Evolutionary conservation across 2,113 vertebrate species (phyloP).

Genomic region (Myotis davidii): DNA sequence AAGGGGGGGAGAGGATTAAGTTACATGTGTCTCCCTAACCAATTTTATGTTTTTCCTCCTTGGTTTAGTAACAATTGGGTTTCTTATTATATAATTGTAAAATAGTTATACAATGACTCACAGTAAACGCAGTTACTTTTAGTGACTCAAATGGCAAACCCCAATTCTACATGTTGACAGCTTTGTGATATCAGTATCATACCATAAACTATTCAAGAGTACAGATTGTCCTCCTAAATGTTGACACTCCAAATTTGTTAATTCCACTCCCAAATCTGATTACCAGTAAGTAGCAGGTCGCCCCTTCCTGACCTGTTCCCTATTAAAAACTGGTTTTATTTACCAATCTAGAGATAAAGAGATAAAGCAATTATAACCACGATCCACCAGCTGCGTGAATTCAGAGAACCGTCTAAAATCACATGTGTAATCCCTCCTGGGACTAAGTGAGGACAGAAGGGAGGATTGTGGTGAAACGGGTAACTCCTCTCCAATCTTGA

Average conservation of each 20-base stretch:
- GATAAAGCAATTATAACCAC: not conserved
- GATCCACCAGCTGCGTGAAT: not conserved
- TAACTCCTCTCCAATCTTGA: not conserved
- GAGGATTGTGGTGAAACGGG: too few relatives aligned
- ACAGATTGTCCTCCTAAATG: not conserved
- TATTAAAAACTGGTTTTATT: not conserved
- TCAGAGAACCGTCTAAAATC: not conserved
- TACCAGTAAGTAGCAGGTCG: not conserved
- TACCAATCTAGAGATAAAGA: not conserved
- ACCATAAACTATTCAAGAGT: not conserved
- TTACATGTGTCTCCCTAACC: not conserved
- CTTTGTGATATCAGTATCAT: not conserved
- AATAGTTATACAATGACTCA: slow-evolving; percentile 23
- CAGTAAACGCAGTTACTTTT: slow-evolving; percentile 9
- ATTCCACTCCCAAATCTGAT: not conserved
- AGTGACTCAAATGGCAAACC: slow-evolving; percentile 14
- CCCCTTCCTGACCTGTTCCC: not conserved
- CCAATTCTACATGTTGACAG: not conserved
- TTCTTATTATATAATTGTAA: slow-evolving; percentile 36
- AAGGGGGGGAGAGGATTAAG: not conserved
- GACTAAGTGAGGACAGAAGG: not conserved
- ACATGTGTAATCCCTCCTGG: not conserved
- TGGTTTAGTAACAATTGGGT: slow-evolving; percentile 8
- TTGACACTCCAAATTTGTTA: not conserved
- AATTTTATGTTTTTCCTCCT: not conserved